Base-by-base conservation (phyloP, 1,140 invertebrate genomes). In the Eurosta solidaginis region DNA sequence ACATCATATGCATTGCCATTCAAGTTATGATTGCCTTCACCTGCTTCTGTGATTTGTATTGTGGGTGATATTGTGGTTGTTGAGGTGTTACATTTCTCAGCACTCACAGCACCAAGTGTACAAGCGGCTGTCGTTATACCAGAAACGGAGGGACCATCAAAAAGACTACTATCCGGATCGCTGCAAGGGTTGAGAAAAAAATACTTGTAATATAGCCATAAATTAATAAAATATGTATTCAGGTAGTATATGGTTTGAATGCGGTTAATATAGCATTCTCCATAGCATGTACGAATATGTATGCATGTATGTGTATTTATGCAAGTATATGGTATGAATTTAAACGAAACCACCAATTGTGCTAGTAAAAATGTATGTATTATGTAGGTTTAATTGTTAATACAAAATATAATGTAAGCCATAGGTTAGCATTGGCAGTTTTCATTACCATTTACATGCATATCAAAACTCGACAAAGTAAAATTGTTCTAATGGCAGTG, bases 141-240 rank as follows among this genome's bases (percentile, higher is more conserved):
- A 44, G 76, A 77, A 17, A 47, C 73, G 14, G 78, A 77, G 59
- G 78, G 78, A 17, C 78, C 78, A 45, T 79, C 78, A 33, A 79
- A 49, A 36, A 79, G 42, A 33, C 49, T 33, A n/a, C 20, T 77
- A 77, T 79, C 76, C 27, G 78, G 78, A 27, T 79, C 76, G 40
- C 78, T 79, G 45, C 17, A 78, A 76, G 4, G 20, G 20, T 25
- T n/a, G n/a, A n/a, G 25, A 76, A 50, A 68, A 14, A 33, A n/a
- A n/a, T n/a, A n/a, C n/a, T n/a, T n/a, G n/a, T n/a, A n/a, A n/a
- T n/a, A n/a, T n/a, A n/a, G n/a, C n/a, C n/a, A n/a, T 5, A 22
- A 25, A 33, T 9, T 20, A 77, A 29, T 50, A 3, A 47, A 47
- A 45, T 29, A 5, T 33, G n/a, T 49, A 76, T 7, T n/a, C 12